Conservation (phyloP, 2,797 vertebrate genomes). For the Micropoecilia bifurca region DNA sequence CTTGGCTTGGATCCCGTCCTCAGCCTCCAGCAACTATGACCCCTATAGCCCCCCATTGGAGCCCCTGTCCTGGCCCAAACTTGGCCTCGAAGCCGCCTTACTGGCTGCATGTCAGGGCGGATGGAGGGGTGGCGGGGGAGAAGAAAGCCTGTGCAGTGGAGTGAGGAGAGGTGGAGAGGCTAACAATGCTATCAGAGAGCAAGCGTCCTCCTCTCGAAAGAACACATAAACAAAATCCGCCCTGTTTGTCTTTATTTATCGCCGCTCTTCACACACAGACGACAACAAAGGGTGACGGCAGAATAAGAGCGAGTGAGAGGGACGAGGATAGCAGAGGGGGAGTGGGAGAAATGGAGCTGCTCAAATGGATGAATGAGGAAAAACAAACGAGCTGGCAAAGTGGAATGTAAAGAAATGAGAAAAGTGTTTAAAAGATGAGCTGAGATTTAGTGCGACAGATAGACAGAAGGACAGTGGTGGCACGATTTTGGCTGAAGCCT, state of each 20-base stretch:
- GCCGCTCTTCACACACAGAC: conserved; percentile 69
- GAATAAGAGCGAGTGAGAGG: conserved; percentile 33
- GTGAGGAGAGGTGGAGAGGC: conserved; percentile 82
- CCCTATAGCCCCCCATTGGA: conserved; percentile 61
- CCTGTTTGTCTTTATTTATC: conserved; percentile 79
- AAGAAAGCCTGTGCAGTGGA: conserved; percentile 79
- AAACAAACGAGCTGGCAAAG: conserved; percentile 12
- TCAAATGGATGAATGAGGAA: conserved; percentile 14
- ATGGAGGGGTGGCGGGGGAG: conserved; percentile 56
- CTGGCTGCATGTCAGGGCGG: conserved; percentile 73
- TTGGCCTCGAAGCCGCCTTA: conserved; percentile 70
- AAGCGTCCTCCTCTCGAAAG: conserved; percentile 66
- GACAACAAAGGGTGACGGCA: conserved; percentile 68
- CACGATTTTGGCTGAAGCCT: conserved; percentile 61
- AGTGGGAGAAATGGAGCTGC: conserved; percentile 37
- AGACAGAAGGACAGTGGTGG: conserved; percentile 26
- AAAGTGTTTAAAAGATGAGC: conserved; percentile 16
- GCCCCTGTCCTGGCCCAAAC: conserved; percentile 67
- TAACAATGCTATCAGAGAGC: conserved; percentile 85
- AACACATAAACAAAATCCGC: conserved; percentile 38
- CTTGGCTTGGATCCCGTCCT: conserved; percentile 79
- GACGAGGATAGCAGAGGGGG: conserved; percentile 35
- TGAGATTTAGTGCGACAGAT: conserved; percentile 17
- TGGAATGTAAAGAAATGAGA: conserved; percentile 2
- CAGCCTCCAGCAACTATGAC: conserved; percentile 62